phyloP scores from a whole-genome alignment of 2,888 invertebrate genomes.

The Boloria selene region DNA sequence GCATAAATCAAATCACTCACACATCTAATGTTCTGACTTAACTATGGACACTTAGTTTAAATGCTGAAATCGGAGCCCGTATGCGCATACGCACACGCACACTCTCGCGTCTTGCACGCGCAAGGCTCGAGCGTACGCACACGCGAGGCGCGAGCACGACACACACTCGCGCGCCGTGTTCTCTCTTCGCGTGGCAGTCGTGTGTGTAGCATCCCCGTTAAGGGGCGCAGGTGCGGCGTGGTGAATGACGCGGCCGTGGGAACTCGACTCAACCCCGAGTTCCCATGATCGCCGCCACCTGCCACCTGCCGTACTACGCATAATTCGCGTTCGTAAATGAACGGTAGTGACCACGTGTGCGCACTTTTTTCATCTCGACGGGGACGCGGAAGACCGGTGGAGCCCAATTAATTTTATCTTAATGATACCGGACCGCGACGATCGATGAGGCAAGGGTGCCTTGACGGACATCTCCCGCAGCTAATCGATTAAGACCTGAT shows the following conservation, averaged over 20 bases:
- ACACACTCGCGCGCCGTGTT: constrained; percentile 59
- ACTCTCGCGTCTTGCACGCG: constrained; percentile 22
- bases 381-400: constrained; percentile 77
- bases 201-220: constrained; percentile 78
- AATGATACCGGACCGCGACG: constrained; percentile 54
- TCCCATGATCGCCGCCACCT: constrained; percentile 73
- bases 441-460: constrained; percentile 42
- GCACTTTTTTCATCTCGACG: constrained; percentile 64
- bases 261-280: constrained; percentile 75
- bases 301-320: constrained; percentile 82
- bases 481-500: constrained; percentile 62
- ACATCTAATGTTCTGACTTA: constrained; percentile 48
- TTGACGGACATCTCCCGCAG: constrained; percentile 56
- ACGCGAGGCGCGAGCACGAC: constrained; percentile 36
- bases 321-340: constrained; percentile 82
- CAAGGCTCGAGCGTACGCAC: constrained; percentile 42
- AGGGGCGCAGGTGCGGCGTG: constrained; percentile 77
- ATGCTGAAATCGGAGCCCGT: constrained; percentile 57
- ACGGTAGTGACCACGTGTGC: constrained; percentile 82
- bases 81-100: constrained; percentile 30
- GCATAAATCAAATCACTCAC: constrained; percentile 51
- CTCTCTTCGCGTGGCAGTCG: constrained; percentile 78
- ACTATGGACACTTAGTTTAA: constrained; percentile 58
- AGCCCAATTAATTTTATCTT: constrained; percentile 75
- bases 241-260: constrained; percentile 79